Conservation (phyloP, 2,113 vertebrate species). For the Buteo buteo region DNA sequence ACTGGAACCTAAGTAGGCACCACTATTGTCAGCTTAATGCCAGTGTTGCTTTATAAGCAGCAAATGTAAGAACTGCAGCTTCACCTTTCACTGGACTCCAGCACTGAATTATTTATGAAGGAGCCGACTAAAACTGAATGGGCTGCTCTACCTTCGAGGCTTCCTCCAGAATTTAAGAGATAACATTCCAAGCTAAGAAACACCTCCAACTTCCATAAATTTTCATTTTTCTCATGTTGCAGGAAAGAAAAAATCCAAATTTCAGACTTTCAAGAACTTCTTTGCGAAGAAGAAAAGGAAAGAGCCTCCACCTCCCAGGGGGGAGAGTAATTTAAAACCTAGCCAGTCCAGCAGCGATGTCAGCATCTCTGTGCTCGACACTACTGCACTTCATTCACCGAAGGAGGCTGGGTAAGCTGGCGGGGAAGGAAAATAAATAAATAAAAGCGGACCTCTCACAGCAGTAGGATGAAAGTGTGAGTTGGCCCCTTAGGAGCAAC, state of each 20-base stretch:
- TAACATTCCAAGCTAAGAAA: neutral
- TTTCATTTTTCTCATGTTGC: neutral
- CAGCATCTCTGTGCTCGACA: slow-evolving; percentile 59
- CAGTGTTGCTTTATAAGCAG: neutral
- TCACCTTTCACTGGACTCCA: slow-evolving; percentile 28
- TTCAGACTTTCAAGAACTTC: slow-evolving; percentile 88
- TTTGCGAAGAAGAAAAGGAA: slow-evolving; percentile 91
- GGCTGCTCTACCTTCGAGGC: neutral
- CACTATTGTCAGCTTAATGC: neutral
- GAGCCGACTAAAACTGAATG: neutral
- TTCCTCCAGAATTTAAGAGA: neutral
- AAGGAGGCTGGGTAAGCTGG: slow-evolving; percentile 77
- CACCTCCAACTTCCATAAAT: neutral
- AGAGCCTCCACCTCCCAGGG: slow-evolving; percentile 50
- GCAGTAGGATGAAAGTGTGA: slow-evolving; percentile 12
- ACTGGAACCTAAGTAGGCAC: neutral
- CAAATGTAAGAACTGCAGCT: neutral
- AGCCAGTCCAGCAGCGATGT: slow-evolving; percentile 81
- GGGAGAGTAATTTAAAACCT: slow-evolving; percentile 68
- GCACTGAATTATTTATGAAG: slow-evolving; percentile 41
- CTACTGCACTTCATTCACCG: slow-evolving; percentile 44
- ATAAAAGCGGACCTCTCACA: neutral
- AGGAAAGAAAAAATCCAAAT: slow-evolving; percentile 95
- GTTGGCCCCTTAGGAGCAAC: slow-evolving; percentile 8
- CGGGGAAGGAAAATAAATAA: neutral